Percentiles rank a stretch among this genome's conserved stretches.
These are phyloP conservation scores for Clarias magur DNA, from an alignment of 2,113 vertebrate species.

Conservation along the genomic window DNA sequence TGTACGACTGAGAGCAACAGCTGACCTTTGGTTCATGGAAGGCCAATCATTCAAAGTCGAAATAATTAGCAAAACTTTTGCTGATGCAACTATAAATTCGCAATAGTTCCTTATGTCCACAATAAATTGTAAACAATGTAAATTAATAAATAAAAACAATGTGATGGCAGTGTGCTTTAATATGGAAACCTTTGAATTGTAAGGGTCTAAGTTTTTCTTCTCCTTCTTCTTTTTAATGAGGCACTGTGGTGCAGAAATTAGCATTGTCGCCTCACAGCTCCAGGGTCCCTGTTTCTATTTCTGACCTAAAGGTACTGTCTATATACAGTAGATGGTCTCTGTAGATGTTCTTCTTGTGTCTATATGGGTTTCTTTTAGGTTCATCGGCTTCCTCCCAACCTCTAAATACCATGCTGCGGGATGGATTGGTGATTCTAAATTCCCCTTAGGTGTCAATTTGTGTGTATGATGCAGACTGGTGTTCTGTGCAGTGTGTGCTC, in stretches of 20 bases:
- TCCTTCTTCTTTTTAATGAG: background rate
- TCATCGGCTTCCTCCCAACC: background rate
- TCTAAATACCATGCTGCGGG: background rate
- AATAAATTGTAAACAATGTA: too few relatives aligned
- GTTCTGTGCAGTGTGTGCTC: background rate
- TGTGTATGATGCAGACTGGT: background rate
- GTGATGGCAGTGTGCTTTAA: background rate
- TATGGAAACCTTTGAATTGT: background rate
- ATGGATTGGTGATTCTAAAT: background rate
- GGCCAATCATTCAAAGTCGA: constrained; percentile 28
- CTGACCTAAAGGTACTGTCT: background rate
- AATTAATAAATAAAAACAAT: too few relatives aligned
- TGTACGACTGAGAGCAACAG: constrained; percentile 29
- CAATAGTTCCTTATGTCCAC: constrained; percentile 22
- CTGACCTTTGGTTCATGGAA: constrained; percentile 50
- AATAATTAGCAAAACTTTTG: constrained; percentile 26
- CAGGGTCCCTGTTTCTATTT: background rate
- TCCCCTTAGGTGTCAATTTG: background rate
- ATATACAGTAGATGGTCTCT: background rate
- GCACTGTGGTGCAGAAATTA: background rate
- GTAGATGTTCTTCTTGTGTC: background rate
- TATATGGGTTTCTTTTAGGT: background rate
- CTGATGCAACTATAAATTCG: constrained; percentile 16
- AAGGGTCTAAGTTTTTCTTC: background rate
- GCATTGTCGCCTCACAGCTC: background rate